Conservation (phyloP, 1,140 invertebrate species). For the Drosophila rufa region DNA sequence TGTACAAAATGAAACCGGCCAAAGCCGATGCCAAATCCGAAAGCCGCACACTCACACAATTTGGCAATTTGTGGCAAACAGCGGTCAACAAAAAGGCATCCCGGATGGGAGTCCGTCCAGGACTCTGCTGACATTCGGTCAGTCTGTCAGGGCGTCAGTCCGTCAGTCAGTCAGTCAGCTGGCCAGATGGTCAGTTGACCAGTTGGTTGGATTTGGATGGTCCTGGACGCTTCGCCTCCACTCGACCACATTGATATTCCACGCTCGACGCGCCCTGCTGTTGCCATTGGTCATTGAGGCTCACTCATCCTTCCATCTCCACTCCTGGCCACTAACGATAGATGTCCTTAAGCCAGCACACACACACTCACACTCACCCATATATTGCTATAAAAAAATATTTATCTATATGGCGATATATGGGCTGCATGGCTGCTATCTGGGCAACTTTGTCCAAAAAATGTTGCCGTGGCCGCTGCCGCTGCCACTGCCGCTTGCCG, state of each 20-base stretch:
- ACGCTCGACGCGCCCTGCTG: slow-evolving; percentile 67
- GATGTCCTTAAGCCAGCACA: slow-evolving; percentile 77
- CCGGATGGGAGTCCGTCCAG: slow-evolving; percentile 20
- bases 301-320: slow-evolving; percentile 39
- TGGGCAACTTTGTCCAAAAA: slow-evolving; percentile 67
- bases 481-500: slow-evolving; percentile 2
- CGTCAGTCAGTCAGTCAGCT: slow-evolving; percentile 19
- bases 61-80: slow-evolving; percentile 70
- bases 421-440: slow-evolving; percentile 31
- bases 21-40: slow-evolving; percentile 40
- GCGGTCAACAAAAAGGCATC: slow-evolving; percentile 49
- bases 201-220: slow-evolving; percentile 33
- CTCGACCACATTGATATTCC: slow-evolving; percentile 78
- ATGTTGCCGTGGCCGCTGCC: slow-evolving; percentile 41
- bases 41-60: slow-evolving; percentile 57
- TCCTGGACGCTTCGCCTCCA: slow-evolving; percentile 33
- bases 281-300: slow-evolving; percentile 78
- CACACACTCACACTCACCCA: slow-evolving; percentile 30
- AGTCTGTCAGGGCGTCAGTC: slow-evolving; percentile 25
- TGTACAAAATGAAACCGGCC: slow-evolving; percentile 63
- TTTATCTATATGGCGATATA: slow-evolving; percentile 75
- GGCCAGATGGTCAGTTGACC: slow-evolving; percentile 23
- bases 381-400: slow-evolving; percentile 62
- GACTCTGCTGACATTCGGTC: slow-evolving; percentile 43
- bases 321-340: slow-evolving; percentile 68